Evolutionary conservation across 2,888 invertebrate genomes (phyloP).

Genomic region (Heteromyza rotundicornis): DNA sequence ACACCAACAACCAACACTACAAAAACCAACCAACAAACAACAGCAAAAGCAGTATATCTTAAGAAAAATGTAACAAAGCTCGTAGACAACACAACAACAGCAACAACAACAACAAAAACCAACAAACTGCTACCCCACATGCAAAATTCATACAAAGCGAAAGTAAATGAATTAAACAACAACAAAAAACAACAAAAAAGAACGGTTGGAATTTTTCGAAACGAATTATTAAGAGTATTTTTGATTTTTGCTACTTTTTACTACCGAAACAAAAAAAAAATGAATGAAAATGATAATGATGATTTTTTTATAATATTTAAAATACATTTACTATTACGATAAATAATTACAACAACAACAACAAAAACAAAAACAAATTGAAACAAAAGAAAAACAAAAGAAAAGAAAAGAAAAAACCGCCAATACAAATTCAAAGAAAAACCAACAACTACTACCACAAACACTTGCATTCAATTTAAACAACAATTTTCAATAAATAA

Average conservation of each 20-base stretch:
- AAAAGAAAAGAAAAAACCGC: constrained; percentile 3
- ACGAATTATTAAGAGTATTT: constrained; percentile 4
- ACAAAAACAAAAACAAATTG: too few relatives aligned
- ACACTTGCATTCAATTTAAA: neutral
- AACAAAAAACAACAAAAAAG: neutral
- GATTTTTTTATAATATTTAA: constrained; percentile 13
- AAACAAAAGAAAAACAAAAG: too few relatives aligned
- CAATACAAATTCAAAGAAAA: neutral
- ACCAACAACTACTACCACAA: neutral
- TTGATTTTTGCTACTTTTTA: constrained; percentile 5
- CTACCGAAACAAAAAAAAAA: neutral
- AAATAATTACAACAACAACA: constrained; percentile 21
- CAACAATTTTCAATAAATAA: neutral
- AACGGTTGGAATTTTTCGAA: neutral
- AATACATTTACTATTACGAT: constrained; percentile 28
- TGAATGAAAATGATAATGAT: neutral
- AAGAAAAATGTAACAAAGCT: neutral
- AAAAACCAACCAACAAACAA: constrained; percentile 16
- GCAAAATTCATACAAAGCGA: neutral
- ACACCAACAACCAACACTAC: constrained; percentile 21
- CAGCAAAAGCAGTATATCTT: neutral
- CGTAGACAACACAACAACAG: constrained; percentile 17
- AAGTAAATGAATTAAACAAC: neutral
- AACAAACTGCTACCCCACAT: constrained; percentile 9
- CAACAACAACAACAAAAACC: constrained; percentile 6